A percentile compares a stretch with the other conserved stretches of the same genome.
These are phyloP conservation scores for Brachylomia viminalis DNA, from an alignment of 2,888 invertebrate species.

Conservation along the genomic window DNA sequence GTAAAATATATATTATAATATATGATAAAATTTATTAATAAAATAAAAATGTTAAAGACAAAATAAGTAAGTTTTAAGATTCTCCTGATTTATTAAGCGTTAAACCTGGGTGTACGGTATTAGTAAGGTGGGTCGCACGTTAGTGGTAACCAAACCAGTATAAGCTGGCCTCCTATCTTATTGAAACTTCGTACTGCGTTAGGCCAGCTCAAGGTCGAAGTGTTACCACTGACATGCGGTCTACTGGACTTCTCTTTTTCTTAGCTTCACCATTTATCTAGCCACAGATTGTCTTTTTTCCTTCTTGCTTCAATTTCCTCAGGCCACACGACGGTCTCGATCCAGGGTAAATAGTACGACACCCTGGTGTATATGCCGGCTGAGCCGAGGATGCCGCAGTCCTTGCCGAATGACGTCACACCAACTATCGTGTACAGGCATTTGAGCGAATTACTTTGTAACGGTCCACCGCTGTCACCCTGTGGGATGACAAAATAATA, in stretches of 20 bases:
- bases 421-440: constrained; percentile 89
- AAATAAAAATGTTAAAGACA: neutral
- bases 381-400: constrained; percentile 79
- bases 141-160: neutral
- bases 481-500: constrained; percentile 2
- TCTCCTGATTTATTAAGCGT: neutral
- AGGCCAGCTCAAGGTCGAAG: neutral
- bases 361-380: constrained; percentile 92
- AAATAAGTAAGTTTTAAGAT: neutral
- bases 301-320: constrained; percentile 51
- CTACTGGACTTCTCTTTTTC: neutral
- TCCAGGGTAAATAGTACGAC: constrained; percentile 90
- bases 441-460: constrained; percentile 57
- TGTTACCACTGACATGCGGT: neutral
- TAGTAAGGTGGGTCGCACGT: no score
- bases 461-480: constrained; percentile 68
- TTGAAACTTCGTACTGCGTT: neutral
- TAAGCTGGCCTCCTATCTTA: neutral
- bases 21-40: no score
- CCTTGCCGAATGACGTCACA: constrained; percentile 86
- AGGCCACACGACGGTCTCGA: constrained; percentile 91
- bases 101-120: neutral
- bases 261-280: constrained; percentile 21
- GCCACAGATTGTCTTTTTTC: constrained; percentile 1
- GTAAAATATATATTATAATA: no score